Base-by-base conservation (phyloP, 2,113 vertebrate species). In the Oceanodroma tethys region DNA sequence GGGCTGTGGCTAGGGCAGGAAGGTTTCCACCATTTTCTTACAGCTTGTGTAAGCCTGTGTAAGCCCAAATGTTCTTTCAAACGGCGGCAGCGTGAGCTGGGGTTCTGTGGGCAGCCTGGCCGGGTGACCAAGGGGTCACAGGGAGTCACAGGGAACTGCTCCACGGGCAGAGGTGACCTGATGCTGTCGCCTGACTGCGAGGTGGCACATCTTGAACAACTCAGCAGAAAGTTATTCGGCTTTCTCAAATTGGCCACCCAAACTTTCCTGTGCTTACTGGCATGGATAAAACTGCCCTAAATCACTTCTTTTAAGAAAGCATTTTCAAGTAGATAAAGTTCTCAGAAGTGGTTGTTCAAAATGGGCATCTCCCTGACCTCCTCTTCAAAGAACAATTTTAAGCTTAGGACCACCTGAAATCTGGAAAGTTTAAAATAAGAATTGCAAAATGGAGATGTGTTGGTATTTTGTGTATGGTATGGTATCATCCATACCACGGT, bases 1-100 rank as follows among this genome's bases (percentile, higher is more conserved):
- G 36, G 22, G 32, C 68, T 52, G 86, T 34, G 40, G 6, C 65
- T 27, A 11, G 10, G 27, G 34, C 13, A 72, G 83, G n/a, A 75
- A 56, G 16, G 11, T 52, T 90, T 56, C 30, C 21, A 27, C 4
- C 0, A 0, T 59, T 47, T 50, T 3, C 65, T 32, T n/a, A 29
- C 30, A 32, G 26, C 29, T 45, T 29, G 11, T n/a, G n/a, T n/a
- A n/a, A n/a, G n/a, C n/a, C n/a, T n/a, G n/a, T 23, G 4, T 65
- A 68, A 81, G 7, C 9, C 36, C 17, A 27, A 38, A 38, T 26
- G 5, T 23, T 56, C 17, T 25, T 65, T 65, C 36, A 47, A 38
- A 23, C 7, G 0, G 1, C 3, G 3, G 42, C 34, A 63, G 30
- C 2, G 4, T 0, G 4, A 52, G 52, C 47, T 63, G 52, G 27